These are phyloP conservation scores for Noctua comes DNA, from an alignment of 2,888 invertebrate species.

Conservation along the genomic window DNA sequence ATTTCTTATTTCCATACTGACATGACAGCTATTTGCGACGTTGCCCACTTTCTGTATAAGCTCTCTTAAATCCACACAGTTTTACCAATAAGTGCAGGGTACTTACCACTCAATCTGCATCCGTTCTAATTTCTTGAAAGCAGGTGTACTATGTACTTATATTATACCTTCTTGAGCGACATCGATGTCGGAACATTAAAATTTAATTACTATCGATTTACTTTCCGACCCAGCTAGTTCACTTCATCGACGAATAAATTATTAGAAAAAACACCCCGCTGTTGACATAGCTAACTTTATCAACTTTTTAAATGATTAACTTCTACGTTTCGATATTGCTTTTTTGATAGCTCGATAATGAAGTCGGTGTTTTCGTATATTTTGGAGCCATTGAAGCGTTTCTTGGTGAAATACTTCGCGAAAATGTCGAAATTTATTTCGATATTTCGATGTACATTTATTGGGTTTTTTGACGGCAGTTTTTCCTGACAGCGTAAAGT, in stretches of 20 bases:
- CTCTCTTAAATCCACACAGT: not conserved
- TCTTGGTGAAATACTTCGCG: not conserved
- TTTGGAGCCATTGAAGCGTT: not conserved
- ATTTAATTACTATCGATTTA: slow-evolving; percentile 53
- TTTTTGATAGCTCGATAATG: slow-evolving; percentile 24
- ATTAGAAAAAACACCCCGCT: slow-evolving; percentile 10
- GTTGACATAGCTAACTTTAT: slow-evolving; percentile 42
- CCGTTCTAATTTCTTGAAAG: not conserved
- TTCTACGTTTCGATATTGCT: slow-evolving; percentile 33
- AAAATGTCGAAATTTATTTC: slow-evolving; percentile 9
- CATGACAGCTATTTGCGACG: too few species aligned
- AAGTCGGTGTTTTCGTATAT: slow-evolving; percentile 28
- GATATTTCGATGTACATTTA: slow-evolving; percentile 22
- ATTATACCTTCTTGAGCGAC: not conserved
- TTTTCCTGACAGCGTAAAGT: slow-evolving; percentile 6
- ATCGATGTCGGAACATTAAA: not conserved
- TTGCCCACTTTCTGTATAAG: too few species aligned
- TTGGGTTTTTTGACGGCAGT: not conserved
- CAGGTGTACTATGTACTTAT: not conserved
- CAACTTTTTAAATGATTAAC: slow-evolving; percentile 48
- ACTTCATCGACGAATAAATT: slow-evolving; percentile 28
- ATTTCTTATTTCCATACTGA: too few species aligned
- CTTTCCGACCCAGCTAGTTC: slow-evolving; percentile 19
- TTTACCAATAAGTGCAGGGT: not conserved
- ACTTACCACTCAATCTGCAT: not conserved